These are phyloP conservation scores for Rhysida immarginata DNA, from an alignment of 1,140 invertebrate genomes.

Conservation along the genomic window DNA sequence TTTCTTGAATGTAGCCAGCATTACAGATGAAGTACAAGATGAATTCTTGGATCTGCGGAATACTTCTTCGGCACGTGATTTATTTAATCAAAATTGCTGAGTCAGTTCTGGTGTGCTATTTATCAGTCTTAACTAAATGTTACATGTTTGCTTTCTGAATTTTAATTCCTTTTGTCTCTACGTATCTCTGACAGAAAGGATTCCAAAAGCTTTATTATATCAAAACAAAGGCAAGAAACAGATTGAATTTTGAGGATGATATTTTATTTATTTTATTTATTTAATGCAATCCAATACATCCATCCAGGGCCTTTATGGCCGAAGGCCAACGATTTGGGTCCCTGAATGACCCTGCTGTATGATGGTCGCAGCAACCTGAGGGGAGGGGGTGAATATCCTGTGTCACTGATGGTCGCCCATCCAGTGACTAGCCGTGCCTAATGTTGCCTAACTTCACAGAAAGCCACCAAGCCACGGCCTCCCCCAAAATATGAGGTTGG, in stretches of 20 bases:
- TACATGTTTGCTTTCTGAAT: neutral
- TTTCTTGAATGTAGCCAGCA: conserved; percentile 10
- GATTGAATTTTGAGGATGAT: too few relatives aligned
- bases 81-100: conserved; percentile 8
- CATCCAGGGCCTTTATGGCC: too few relatives aligned
- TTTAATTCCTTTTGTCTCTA: neutral
- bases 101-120: neutral
- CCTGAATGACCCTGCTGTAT: too few relatives aligned
- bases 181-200: neutral
- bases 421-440: too few relatives aligned
- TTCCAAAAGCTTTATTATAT: neutral
- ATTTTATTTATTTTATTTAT: too few relatives aligned
- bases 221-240: neutral
- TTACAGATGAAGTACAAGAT: conserved; percentile 13
- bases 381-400: too few relatives aligned
- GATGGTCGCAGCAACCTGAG: too few relatives aligned
- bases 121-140: neutral
- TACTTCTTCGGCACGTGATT: conserved; percentile 5
- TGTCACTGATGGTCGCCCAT: too few relatives aligned
- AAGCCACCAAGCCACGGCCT: too few relatives aligned
- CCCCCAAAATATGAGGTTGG: neutral
- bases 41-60: conserved; percentile 12
- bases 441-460: too few relatives aligned
- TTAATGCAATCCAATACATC: neutral
- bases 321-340: too few relatives aligned